phyloP scores from a whole-genome alignment of 2,113 vertebrate genomes.

The Scalopus aquaticus region DNA sequence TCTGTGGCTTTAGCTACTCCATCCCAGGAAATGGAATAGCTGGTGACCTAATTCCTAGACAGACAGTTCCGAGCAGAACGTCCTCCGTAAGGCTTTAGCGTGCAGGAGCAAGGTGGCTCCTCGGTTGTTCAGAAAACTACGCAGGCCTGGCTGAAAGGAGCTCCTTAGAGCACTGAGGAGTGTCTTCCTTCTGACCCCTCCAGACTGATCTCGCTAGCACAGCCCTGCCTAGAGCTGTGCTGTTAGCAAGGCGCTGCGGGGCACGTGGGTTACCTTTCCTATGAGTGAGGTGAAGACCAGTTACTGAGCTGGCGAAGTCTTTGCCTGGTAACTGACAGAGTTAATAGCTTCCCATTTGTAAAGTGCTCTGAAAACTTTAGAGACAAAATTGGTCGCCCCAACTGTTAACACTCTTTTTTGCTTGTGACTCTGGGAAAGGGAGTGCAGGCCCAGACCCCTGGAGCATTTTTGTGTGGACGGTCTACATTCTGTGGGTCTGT shows the following conservation, averaged over 20 bases:
- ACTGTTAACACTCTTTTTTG: background rate
- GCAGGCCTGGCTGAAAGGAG: background rate
- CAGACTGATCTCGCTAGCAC: background rate
- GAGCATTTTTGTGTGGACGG: background rate
- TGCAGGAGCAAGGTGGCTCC: background rate
- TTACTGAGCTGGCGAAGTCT: background rate
- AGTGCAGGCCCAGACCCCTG: background rate
- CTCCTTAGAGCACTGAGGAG: background rate
- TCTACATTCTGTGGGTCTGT: background rate
- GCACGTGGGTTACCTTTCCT: background rate
- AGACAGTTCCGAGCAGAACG: background rate
- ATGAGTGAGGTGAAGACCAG: background rate
- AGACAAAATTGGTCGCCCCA: background rate
- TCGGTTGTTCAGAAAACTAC: background rate
- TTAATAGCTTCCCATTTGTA: background rate
- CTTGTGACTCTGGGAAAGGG: background rate
- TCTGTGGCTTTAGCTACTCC: background rate
- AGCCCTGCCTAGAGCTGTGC: background rate
- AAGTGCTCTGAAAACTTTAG: background rate
- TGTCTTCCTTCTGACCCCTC: background rate
- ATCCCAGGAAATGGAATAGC: background rate
- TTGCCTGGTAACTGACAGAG: background rate
- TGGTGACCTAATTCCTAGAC: background rate
- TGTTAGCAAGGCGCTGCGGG: background rate
- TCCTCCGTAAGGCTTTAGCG: background rate